Percentiles rank a stretch among this genome's conserved stretches.
Conservation (phyloP, 2,797 vertebrate species). For the Yasuhikotakia modesta region DNA sequence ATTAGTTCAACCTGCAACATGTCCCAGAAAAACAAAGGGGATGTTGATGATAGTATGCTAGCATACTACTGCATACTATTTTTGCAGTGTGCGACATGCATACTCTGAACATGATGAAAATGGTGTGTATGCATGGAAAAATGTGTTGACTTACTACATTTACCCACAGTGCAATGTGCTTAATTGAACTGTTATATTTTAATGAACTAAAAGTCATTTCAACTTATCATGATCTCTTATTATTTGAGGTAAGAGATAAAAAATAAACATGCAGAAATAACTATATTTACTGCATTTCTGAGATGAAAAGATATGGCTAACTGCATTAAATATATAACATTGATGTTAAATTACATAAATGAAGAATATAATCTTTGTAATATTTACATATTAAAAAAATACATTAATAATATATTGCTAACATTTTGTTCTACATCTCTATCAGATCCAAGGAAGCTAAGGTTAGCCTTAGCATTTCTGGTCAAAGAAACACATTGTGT, state of each 20-base stretch:
- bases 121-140: neutral
- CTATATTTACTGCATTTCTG: neutral
- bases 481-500: neutral
- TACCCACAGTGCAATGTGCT: neutral
- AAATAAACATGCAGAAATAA: no score
- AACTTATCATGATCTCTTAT: no score
- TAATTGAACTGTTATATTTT: no score
- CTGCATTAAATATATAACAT: neutral
- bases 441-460: neutral
- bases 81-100: neutral
- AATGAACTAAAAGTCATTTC: no score
- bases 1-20: slow-evolving; percentile 64
- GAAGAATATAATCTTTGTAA: neutral
- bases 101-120: neutral
- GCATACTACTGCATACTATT: neutral
- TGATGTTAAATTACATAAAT: no score
- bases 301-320: neutral
- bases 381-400: neutral
- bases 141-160: no score
- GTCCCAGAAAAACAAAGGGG: slow-evolving; percentile 44
- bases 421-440: neutral
- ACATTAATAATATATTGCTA: no score
- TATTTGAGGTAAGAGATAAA: no score
- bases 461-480: neutral
- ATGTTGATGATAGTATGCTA: neutral